These are phyloP conservation scores for Augiades crinisus DNA, from an alignment of 2,888 invertebrate genomes.

Conservation along the genomic window DNA sequence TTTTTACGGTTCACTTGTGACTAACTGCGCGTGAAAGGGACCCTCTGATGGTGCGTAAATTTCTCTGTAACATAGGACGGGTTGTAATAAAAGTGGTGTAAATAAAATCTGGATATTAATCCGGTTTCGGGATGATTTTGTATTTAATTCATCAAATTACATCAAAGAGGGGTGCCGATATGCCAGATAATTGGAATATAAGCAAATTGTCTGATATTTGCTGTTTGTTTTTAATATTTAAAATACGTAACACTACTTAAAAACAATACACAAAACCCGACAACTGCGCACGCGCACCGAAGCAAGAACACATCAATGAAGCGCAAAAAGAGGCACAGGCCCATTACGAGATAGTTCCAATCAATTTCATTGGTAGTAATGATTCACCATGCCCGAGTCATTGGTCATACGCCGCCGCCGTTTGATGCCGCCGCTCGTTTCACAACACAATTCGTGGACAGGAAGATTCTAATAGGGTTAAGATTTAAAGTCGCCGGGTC, in stretches of 20 bases:
- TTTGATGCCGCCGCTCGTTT: conserved; percentile 61
- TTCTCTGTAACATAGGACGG: neutral
- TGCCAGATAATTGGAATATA: no score
- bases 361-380: conserved; percentile 53
- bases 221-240: no score
- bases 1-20: neutral
- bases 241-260: no score
- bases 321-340: conserved; percentile 25
- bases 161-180: no score
- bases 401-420: conserved; percentile 51
- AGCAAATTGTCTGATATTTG: no score
- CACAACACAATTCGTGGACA: conserved; percentile 59
- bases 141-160: no score
- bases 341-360: conserved; percentile 46
- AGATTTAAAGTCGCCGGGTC: conserved; percentile 67
- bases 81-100: no score
- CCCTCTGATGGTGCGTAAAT: neutral
- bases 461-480: conserved; percentile 75
- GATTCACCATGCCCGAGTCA: conserved; percentile 54
- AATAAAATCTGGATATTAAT: no score
- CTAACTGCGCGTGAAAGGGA: neutral
- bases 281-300: no score
- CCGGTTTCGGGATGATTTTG: no score
- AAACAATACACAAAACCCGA: no score
- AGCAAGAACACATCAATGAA: conserved; percentile 11